These are phyloP conservation scores for Pardalotus punctatus DNA, from an alignment of 2,113 vertebrate genomes.

Conservation along the genomic window DNA sequence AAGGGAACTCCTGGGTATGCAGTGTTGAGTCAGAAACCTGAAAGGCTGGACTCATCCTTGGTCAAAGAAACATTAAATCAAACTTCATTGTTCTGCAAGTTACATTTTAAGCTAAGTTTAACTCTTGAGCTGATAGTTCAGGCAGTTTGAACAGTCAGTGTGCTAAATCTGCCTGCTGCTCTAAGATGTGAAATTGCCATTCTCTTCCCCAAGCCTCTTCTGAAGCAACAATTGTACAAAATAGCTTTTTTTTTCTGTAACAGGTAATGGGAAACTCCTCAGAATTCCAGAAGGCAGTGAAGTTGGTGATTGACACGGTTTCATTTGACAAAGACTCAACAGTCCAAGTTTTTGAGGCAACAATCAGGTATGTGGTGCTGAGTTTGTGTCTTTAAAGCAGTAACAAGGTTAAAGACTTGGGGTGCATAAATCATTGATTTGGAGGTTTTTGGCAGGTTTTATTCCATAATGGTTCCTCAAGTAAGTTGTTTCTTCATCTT, in stretches of 20 bases:
- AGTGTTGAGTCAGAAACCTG: neutral
- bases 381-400: neutral
- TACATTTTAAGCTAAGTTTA: neutral
- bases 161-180: neutral
- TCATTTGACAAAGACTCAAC: slow-evolving; percentile 98
- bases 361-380: slow-evolving; percentile 83
- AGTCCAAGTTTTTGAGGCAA: slow-evolving; percentile 97
- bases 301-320: slow-evolving; percentile 93
- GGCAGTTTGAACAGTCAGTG: neutral
- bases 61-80: neutral
- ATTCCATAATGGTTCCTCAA: neutral
- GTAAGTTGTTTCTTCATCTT: neutral
- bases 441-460: neutral
- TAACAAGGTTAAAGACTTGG: neutral
- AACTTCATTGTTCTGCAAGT: neutral
- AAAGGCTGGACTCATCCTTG: neutral
- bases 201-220: neutral
- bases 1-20: neutral
- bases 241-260: slow-evolving; percentile 25
- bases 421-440: neutral
- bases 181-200: neutral
- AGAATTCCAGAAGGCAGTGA: slow-evolving; percentile 95
- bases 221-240: neutral
- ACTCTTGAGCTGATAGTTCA: neutral
- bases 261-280: slow-evolving; percentile 96